phyloP scores from a whole-genome alignment of 2,113 vertebrate genomes.

The Planiliza haematocheilus region DNA sequence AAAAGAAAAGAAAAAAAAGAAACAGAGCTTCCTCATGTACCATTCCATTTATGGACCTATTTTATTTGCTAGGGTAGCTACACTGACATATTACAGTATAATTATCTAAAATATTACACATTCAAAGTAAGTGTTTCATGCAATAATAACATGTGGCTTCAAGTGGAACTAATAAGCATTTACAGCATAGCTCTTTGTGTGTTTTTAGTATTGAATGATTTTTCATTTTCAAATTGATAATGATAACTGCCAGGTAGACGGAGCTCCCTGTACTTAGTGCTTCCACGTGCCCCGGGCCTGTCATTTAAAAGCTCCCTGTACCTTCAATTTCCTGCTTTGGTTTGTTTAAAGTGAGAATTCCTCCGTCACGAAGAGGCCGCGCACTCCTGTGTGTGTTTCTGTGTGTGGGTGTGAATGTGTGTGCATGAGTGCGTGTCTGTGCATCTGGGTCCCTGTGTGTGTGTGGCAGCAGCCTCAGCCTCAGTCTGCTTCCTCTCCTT shows the following conservation, averaged over 20 bases:
- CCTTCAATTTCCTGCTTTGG: slow-evolving; percentile 68
- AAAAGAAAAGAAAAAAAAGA: too few relatives aligned
- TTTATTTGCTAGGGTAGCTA: too few relatives aligned
- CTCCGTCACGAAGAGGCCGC: slow-evolving; percentile 40
- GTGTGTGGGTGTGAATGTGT: slow-evolving; percentile 4
- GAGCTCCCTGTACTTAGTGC: slow-evolving; percentile 46
- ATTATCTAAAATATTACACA: too few relatives aligned
- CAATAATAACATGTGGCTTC: too few relatives aligned
- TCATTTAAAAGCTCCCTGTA: slow-evolving; percentile 52
- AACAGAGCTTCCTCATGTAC: too few relatives aligned
- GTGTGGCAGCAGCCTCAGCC: slow-evolving; percentile 22
- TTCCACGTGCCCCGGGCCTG: slow-evolving; percentile 44
- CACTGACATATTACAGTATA: too few relatives aligned
- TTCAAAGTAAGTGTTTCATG: too few relatives aligned
- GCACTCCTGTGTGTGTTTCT: not conserved
- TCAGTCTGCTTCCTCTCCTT: slow-evolving; percentile 70
- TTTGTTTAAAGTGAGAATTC: slow-evolving; percentile 81
- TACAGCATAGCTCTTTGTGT: slow-evolving; percentile 2
- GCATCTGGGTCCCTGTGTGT: slow-evolving; percentile 1
- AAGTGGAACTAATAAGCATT: too few relatives aligned
- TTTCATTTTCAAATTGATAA: slow-evolving; percentile 36
- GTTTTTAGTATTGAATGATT: slow-evolving; percentile 29
- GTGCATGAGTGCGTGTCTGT: slow-evolving; percentile 19
- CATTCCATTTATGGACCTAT: too few relatives aligned
- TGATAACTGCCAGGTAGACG: slow-evolving; percentile 46